Conservation (phyloP, 2,888 invertebrate species). For the Metacarcinus magister region DNA sequence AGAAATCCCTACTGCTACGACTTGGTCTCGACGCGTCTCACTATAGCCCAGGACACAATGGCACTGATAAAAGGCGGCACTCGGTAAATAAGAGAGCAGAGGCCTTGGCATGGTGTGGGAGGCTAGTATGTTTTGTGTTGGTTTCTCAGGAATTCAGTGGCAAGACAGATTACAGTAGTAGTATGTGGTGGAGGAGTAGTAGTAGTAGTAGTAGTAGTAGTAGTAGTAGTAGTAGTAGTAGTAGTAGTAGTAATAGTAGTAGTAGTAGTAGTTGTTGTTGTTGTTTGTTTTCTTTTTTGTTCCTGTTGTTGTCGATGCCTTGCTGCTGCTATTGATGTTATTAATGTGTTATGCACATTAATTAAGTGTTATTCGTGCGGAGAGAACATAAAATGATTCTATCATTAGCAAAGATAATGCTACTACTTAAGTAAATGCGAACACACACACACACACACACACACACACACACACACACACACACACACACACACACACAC, state of each 20-base stretch:
- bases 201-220: slow-evolving; percentile 23
- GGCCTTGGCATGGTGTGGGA: background rate
- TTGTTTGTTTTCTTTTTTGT: too few species aligned
- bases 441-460: too few species aligned
- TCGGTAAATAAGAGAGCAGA: background rate
- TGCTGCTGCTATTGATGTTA: background rate
- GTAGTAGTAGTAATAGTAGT: background rate
- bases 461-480: background rate
- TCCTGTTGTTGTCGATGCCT: too few species aligned
- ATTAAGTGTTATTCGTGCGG: background rate
- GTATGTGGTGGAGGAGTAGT: background rate
- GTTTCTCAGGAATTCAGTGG: background rate
- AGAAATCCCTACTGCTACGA: background rate
- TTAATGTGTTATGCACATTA: background rate
- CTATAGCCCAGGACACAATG: background rate
- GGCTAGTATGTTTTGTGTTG: background rate
- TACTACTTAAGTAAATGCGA: background rate
- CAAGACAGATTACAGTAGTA: background rate
- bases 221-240: slow-evolving; percentile 3
- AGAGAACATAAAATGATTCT: background rate
- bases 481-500: background rate
- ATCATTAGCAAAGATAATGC: background rate
- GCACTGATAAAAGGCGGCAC: background rate
- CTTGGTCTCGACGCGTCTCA: background rate
- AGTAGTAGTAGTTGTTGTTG: background rate